phyloP scores from a whole-genome alignment of 2,797 vertebrate species.

The Tragopan temminckii region DNA sequence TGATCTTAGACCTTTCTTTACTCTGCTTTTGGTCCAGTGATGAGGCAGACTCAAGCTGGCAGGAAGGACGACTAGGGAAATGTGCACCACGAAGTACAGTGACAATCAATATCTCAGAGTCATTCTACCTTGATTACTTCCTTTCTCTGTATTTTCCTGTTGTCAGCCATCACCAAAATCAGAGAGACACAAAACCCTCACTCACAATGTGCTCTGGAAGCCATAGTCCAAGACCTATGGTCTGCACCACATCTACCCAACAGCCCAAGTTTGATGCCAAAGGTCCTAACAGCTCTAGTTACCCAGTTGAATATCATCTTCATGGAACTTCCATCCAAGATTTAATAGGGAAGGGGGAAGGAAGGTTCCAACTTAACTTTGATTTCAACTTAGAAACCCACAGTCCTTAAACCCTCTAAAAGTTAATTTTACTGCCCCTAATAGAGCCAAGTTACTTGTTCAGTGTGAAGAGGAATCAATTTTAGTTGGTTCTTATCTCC shows the following conservation, averaged over 20 bases:
- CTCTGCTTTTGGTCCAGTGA: background rate
- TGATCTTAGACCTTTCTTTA: background rate
- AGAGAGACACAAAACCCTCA: rapidly evolving
- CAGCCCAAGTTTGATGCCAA: background rate
- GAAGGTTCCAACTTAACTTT: background rate
- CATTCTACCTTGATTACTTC: background rate
- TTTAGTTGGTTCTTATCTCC: background rate
- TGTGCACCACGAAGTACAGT: rapidly evolving
- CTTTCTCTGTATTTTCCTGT: background rate
- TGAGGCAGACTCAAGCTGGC: background rate
- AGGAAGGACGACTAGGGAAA: background rate
- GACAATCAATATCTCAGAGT: background rate
- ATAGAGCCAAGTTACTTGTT: background rate
- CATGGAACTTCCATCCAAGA: background rate
- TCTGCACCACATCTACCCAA: background rate
- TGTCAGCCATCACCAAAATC: background rate
- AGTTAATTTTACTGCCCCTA: background rate
- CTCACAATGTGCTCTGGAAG: background rate
- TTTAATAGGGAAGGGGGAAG: background rate
- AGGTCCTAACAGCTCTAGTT: background rate
- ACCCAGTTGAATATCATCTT: background rate
- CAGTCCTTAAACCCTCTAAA: background rate
- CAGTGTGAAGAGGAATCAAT: background rate
- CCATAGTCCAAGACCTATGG: background rate
- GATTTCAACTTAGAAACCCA: background rate